These are phyloP conservation scores for Tuta absoluta DNA, from an alignment of 2,888 invertebrate species.

Conservation along the genomic window DNA sequence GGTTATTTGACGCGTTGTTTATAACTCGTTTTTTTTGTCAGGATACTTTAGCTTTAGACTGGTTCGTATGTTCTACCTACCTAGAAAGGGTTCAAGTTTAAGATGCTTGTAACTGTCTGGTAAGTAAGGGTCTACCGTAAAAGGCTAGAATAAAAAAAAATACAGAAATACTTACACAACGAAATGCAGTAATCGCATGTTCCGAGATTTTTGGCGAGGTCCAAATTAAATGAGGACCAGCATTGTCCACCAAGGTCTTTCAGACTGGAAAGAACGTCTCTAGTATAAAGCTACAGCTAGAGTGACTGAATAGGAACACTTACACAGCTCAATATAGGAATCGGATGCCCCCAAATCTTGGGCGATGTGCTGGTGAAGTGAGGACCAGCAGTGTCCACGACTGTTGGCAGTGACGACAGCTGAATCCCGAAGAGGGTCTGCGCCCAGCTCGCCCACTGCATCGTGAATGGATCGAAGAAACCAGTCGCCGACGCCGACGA, in stretches of 20 bases:
- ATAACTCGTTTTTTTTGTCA: too few relatives aligned
- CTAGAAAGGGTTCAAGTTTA: too few relatives aligned
- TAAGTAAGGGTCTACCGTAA: too few relatives aligned
- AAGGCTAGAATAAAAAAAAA: neutral
- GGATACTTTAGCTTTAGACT: too few relatives aligned
- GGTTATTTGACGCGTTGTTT: neutral
- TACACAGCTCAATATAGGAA: conserved; percentile 90
- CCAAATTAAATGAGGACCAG: neutral
- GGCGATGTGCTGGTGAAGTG: conserved; percentile 85
- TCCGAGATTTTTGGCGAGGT: neutral
- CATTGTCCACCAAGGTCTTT: neutral
- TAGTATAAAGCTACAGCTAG: neutral
- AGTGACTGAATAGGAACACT: conserved; percentile 50
- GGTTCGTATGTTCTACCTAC: too few relatives aligned
- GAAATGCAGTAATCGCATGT: neutral
- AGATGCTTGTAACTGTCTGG: too few relatives aligned
- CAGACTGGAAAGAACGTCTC: neutral
- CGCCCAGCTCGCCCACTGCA: conserved; percentile 90
- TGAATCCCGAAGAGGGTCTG: conserved; percentile 88
- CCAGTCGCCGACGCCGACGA: conserved; percentile 96
- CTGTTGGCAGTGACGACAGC: conserved; percentile 86
- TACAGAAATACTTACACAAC: neutral
- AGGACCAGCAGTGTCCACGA: conserved; percentile 88
- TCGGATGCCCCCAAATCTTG: conserved; percentile 86
- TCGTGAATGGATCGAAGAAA: conserved; percentile 94